phyloP scores from a whole-genome alignment of 2,797 vertebrate species.

The Lophotriccus pileatus region DNA sequence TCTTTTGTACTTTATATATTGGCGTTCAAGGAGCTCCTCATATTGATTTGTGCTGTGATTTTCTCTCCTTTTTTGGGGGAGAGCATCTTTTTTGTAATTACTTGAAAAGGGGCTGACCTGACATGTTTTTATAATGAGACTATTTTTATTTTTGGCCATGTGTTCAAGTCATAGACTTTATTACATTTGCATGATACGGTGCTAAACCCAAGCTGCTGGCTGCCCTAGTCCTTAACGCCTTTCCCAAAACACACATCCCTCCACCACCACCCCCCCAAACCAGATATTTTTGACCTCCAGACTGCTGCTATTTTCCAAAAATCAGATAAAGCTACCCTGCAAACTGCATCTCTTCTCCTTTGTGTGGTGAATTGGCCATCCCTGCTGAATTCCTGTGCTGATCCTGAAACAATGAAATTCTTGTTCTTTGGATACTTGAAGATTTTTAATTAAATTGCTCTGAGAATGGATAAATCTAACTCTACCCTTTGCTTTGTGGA shows the following conservation, averaged over 20 bases:
- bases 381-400: neutral
- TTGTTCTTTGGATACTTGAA: neutral
- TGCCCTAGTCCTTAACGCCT: neutral
- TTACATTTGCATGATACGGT: neutral
- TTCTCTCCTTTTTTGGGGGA: neutral
- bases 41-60: neutral
- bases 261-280: rapidly evolving
- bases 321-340: neutral
- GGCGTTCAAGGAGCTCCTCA: neutral
- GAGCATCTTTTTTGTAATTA: neutral
- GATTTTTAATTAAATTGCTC: neutral
- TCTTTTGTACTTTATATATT: neutral
- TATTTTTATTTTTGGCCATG: neutral
- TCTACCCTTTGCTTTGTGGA: neutral
- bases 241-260: neutral
- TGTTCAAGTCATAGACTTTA: neutral
- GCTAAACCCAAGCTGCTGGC: neutral
- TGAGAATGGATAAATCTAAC: neutral
- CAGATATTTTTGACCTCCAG: neutral
- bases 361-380: neutral
- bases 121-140: neutral
- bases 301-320: neutral
- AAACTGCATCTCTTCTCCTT: neutral
- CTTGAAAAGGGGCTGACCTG: neutral
- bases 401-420: neutral